phyloP scores from a whole-genome alignment of 2,113 vertebrate genomes.

The Marmota monax region DNA sequence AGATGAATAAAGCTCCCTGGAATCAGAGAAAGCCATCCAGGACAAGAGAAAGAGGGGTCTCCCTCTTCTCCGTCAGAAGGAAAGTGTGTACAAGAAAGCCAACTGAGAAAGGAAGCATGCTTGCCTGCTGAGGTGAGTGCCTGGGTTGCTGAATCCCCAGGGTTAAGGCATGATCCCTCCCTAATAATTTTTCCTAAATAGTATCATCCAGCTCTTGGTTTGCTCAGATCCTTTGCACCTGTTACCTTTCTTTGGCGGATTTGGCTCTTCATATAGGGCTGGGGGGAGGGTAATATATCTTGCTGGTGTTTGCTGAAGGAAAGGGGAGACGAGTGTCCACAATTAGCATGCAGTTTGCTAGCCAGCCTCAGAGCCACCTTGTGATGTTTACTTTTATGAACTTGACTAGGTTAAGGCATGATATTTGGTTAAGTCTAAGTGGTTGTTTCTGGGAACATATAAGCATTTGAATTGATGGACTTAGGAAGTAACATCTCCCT shows the following conservation, averaged over 20 bases:
- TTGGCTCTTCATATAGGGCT: background rate
- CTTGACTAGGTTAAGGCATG: background rate
- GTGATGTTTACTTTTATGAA: background rate
- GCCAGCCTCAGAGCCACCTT: background rate
- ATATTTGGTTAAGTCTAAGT: background rate
- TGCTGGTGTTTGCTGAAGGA: background rate
- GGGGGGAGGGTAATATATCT: background rate
- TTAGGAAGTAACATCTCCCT: background rate
- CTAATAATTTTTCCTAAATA: background rate
- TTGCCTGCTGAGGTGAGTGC: background rate
- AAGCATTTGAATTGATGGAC: background rate
- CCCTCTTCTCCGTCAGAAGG: background rate
- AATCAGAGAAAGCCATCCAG: background rate
- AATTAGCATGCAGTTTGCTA: background rate
- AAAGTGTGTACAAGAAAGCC: background rate
- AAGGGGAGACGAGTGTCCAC: background rate
- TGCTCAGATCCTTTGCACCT: background rate
- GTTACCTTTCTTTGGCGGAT: background rate
- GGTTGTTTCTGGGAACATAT: background rate
- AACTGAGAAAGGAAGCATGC: background rate
- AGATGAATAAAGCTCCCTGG: no score
- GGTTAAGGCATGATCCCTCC: no score
- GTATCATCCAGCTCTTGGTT: no score
- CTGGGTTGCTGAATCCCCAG: no score
- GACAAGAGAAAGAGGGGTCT: background rate